Evolutionary conservation across 2,113 vertebrate genomes (phyloP), one percentile per base, ranked within the genome.

Genomic region (Ctenomys sociabilis): DNA sequence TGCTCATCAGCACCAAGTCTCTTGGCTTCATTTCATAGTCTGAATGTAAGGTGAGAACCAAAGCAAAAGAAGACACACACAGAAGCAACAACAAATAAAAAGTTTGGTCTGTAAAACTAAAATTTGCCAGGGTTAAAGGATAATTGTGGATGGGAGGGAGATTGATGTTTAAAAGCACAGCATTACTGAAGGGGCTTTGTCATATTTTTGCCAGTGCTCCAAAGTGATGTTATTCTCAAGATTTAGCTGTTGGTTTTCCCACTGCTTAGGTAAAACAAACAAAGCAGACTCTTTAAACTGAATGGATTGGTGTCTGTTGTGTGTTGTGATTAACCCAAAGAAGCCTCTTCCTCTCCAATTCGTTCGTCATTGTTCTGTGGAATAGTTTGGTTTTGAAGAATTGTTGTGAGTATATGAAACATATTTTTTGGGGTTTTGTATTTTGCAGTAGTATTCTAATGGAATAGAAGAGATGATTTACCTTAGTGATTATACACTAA

Each of bases 21-120:
- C 90, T 94, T n/a, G n/a, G 72, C 81, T 57, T 95, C 93, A 82
- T 91, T 72, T 96, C 87, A 95, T 97, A 90, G 63, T 96, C 91
- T 95, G 80, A 93, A 84, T 91, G 75, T 94, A 95, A 98, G 92
- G 85, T 95, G 97, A 97, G 96, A 95, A 90, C 49, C 84, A 93
- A 96, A 96, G 81, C 82, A 80, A 91, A 94, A 91, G 16, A 49
- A 73, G 89, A 84, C 49, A 24, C 28, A 63, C 54, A 77, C n/a
- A 61, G 22, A 35, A 37, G 86, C 37, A 88, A 75, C 32, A 30
- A 24, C 64, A 49, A 57, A 95, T 17, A 61, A 75, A 92, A 93
- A 88, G 9, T 54, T 54, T 88, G 88, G 81, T 91, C 43, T 93
- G 28, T 94, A 84, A 96, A 96, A 90, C 88, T 70, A 80, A 92